Base-by-base conservation (phyloP, 2,888 invertebrate genomes). In the Metellina segmentata region DNA sequence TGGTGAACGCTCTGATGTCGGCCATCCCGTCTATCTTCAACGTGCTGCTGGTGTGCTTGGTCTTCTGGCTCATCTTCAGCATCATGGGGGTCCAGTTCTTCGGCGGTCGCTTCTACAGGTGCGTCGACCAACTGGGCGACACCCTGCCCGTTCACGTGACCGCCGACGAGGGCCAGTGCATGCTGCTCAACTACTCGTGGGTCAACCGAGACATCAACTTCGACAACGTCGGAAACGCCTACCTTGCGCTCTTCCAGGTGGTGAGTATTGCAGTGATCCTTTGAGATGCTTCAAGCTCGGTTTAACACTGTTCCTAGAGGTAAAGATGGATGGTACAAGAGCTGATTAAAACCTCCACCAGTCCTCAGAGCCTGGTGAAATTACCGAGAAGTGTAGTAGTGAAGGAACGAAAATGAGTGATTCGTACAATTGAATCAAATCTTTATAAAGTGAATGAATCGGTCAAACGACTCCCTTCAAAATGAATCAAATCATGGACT, bases 21-120 rank as follows among this genome's bases (percentile, higher is more conserved):
- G 99, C 99, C 95, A 99, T 99, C 96, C 99, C 99, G 95, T 98
- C 98, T 96, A 99, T 99, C 96, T 98, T 98, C 97, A 99, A 99
- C 96, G 99, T 99, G 96, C 96, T 99, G 95, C 97, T 99, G 95
- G 99, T 99, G 96, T 99, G 99, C 96, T 97, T 99, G 95, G 99
- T 99, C 96, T 99, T 99, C 96, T 99, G 99, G 99, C 97, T 99
- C 94, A 99, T 99, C 95, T 99, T 99, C 96, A 98, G 99, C 95
- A 99, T 99, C 94, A 99, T 99, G 98, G 99, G 99, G 94, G 99
- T 99, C 93, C 98, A 99, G 95, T 96, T 99, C 94, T 99, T 99
- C 95, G 98, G 98, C 95, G 99, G 99, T 95, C 98, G 98, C 96
- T 99, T 98, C 96, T 98, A 97, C 95, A 95, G 98, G 97, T 98